These are phyloP conservation scores for Ophthalmolycus amberensis DNA, from an alignment of 2,113 vertebrate species.

Conservation along the genomic window DNA sequence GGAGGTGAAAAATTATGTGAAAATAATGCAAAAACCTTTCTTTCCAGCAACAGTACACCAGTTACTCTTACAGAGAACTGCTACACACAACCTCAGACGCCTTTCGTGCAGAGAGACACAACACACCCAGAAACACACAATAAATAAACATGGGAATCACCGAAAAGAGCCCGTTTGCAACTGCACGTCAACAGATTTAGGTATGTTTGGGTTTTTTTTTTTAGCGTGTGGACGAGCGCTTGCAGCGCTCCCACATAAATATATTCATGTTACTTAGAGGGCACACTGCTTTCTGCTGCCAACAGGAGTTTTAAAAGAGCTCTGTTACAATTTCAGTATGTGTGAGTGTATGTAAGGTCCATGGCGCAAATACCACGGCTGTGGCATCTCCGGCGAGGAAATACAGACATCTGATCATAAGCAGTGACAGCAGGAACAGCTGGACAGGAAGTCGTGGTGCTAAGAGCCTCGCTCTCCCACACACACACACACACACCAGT, in stretches of 20 bases:
- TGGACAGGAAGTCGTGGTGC: slow-evolving; percentile 73
- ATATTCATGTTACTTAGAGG: slow-evolving; percentile 47
- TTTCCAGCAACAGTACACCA: too few species aligned
- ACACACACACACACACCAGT: slow-evolving; percentile 20
- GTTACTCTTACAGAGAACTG: background rate
- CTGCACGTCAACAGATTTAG: slow-evolving; percentile 12
- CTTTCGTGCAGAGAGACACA: background rate
- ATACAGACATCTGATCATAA: slow-evolving; percentile 70
- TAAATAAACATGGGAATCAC: slow-evolving; percentile 50
- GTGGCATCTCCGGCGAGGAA: slow-evolving; percentile 53
- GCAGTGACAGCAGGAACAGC: slow-evolving; percentile 74
- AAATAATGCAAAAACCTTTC: too few species aligned
- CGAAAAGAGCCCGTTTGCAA: slow-evolving; percentile 28
- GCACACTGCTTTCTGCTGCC: slow-evolving; percentile 31
- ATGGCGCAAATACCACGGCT: slow-evolving; percentile 20
- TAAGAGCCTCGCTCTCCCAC: slow-evolving; percentile 34
- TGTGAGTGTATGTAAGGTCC: slow-evolving; percentile 16
- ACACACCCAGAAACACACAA: slow-evolving; percentile 17
- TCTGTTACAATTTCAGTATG: slow-evolving; percentile 16
- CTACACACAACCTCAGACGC: slow-evolving; percentile 8
- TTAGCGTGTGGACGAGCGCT: background rate
- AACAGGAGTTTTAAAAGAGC: slow-evolving; percentile 24
- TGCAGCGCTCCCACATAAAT: slow-evolving; percentile 39
- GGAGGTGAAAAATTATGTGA: too few species aligned
- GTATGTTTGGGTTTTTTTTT: background rate